Evolutionary conservation across 2,888 invertebrate genomes (phyloP).

Genomic region (Andricus curvator): DNA sequence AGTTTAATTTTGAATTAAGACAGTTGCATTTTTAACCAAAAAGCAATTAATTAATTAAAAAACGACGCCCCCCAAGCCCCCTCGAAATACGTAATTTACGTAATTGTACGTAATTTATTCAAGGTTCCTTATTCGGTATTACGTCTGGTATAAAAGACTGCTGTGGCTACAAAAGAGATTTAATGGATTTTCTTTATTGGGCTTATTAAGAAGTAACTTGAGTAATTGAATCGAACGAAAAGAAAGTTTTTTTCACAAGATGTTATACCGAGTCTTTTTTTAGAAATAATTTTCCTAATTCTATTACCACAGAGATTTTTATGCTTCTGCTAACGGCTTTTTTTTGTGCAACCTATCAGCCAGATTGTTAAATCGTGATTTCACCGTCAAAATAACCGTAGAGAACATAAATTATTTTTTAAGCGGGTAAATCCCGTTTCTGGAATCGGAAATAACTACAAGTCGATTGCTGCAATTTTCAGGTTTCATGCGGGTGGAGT

Average conservation of each 20-base stretch:
- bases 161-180: background rate
- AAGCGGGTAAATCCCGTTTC: background rate
- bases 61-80: too few species aligned
- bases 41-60: too few species aligned
- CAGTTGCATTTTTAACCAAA: too few species aligned
- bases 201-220: background rate
- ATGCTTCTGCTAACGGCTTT: background rate
- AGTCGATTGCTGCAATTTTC: conserved; percentile 5
- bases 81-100: too few species aligned
- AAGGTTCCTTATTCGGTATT: background rate
- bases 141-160: background rate
- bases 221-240: background rate
- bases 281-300: background rate
- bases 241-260: background rate
- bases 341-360: background rate
- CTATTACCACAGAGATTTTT: background rate
- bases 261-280: background rate
- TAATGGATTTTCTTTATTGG: background rate
- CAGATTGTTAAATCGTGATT: background rate
- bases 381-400: background rate
- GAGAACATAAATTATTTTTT: conserved; percentile 3
- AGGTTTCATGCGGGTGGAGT: background rate
- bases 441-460: background rate
- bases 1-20: too few species aligned
- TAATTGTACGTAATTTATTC: too few species aligned